These are phyloP conservation scores for Tarsius wallacei DNA, from an alignment of 2,797 vertebrate genomes.

Conservation along the genomic window DNA sequence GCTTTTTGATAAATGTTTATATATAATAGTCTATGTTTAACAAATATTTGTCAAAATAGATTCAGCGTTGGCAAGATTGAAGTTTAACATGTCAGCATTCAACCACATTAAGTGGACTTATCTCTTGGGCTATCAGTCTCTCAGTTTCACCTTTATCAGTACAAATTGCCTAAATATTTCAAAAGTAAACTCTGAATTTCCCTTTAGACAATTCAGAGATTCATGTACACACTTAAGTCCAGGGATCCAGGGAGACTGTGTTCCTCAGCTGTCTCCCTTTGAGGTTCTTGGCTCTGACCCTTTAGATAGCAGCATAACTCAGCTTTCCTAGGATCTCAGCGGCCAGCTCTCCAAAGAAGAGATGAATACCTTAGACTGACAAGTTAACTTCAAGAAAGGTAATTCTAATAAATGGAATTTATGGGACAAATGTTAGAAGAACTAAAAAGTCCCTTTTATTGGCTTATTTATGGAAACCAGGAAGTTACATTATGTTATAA, in stretches of 20 bases:
- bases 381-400: slow-evolving; percentile 75
- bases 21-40: not conserved
- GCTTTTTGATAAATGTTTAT: slow-evolving; percentile 19
- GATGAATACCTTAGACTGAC: slow-evolving; percentile 29
- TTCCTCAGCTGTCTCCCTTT: slow-evolving; percentile 68
- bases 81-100: slow-evolving; percentile 34
- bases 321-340: slow-evolving; percentile 19
- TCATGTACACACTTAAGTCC: not conserved
- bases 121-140: slow-evolving; percentile 19
- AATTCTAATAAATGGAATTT: slow-evolving; percentile 70
- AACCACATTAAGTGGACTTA: not conserved
- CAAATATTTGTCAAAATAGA: slow-evolving; percentile 54
- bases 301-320: slow-evolving; percentile 68
- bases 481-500: not conserved
- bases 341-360: slow-evolving; percentile 42
- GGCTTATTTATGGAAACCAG: slow-evolving; percentile 5
- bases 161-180: slow-evolving; percentile 69
- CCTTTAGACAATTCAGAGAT: slow-evolving; percentile 60
- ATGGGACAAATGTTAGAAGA: not conserved
- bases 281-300: slow-evolving; percentile 68
- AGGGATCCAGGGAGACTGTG: slow-evolving; percentile 72
- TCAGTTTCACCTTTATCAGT: slow-evolving; percentile 71
- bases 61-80: not conserved
- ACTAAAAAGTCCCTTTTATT: slow-evolving; percentile 15
- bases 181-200: slow-evolving; percentile 70